Base-by-base conservation (phyloP, 2,113 vertebrate species). In the Cololabis saira region DNA sequence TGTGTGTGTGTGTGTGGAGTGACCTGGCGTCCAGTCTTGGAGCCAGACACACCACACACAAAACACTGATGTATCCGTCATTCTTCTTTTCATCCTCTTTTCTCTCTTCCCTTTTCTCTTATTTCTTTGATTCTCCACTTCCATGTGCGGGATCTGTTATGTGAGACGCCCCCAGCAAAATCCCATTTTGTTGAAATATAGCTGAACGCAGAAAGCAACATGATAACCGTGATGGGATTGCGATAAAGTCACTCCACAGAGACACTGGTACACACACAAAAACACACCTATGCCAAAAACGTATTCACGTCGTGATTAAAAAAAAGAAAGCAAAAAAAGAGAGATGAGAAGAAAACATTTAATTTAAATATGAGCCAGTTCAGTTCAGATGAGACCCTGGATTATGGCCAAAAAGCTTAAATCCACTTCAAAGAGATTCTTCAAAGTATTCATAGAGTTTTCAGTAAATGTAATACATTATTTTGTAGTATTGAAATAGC, bases 51-150 rank as follows among this genome's bases (percentile, higher is more conserved):
- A 74, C 67, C 12, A 3, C 72, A 80, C 72, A 87, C 76, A 89
- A 87, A 81, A 74, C 81, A 77, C 80, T 80, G 77, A 74, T 48
- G 51, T 78, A 57, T 74, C 72, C 60, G 62, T 83, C 63, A 71
- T 80, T 87, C 77, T 69, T 68, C 82, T 78, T 82, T 90, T 85
- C 82, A 87, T 51, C 78, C 67, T 65, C 76, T 67, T 86, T 84
- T 85, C 71, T 78, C 65, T 69, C 61, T 68, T 70, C 69, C 69
- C 44, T 40, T 72, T 33, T 69, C 74, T 76, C 84, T 74, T 80
- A 70, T 70, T 82, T 84, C 63, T 77, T 52, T 73, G 55, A 90
- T 59, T 84, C 76, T 76, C 48, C 60, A 61, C 65, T 76, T 85
- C 65, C 56, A 82, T 74, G 69, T 41, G 37, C n/a, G 22, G 71